Conservation (phyloP, 2,797 vertebrate species). For the Echeneis naucrates region DNA sequence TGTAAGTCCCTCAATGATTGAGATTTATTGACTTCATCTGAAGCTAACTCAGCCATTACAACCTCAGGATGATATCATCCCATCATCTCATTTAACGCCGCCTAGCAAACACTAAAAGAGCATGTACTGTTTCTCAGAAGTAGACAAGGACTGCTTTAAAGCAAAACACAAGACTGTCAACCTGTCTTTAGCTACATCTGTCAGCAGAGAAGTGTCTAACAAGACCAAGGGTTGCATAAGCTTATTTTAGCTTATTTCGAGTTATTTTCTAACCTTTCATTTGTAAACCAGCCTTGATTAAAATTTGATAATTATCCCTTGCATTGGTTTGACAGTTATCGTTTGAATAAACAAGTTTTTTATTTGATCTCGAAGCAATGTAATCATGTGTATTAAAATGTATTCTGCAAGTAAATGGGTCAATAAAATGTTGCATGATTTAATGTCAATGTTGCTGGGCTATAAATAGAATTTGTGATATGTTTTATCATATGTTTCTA, state of each 20-base stretch:
- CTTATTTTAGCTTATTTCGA: neutral
- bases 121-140: neutral
- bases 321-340: neutral
- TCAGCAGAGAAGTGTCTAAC: neutral
- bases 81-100: constrained; percentile 6
- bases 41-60: constrained; percentile 11
- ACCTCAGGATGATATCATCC: constrained; percentile 2
- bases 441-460: too few species aligned
- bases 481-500: neutral
- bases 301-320: neutral
- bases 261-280: neutral
- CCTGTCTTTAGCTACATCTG: neutral
- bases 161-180: neutral
- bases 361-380: neutral
- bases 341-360: neutral
- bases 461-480: too few species aligned
- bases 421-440: too few species aligned
- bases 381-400: too few species aligned
- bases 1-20: constrained; percentile 24
- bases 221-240: neutral
- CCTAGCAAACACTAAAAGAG: constrained; percentile 8
- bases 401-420: too few species aligned
- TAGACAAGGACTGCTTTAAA: neutral
- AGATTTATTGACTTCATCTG: constrained; percentile 43
- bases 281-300: neutral